Base-by-base conservation (phyloP, 92 coral and sea anemone genomes). In the Bergia sp. region DNA sequence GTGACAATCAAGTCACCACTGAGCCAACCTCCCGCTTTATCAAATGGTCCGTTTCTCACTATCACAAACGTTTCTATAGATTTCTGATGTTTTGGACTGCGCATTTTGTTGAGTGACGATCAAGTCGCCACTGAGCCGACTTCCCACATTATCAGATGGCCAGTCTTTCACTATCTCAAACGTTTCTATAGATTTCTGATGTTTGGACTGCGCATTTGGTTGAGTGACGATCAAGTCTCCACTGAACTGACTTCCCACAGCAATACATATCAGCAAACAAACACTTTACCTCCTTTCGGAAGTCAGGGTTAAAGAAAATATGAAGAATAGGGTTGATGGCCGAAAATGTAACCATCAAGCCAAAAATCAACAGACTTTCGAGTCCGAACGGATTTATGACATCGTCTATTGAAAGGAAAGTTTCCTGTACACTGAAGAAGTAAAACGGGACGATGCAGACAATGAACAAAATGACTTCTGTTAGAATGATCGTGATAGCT, bases 321-420 rank as follows among this genome's bases (percentile, higher is more conserved):
- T 94, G 97, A 55, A 92, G 80, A 1, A 90, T 21, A 4, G 97
- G 97, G 61, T 94, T 94, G 50, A 88, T 87, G 44, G 90, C 76
- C 1, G 97, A 93, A 75, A 91, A 94, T 0, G 90, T 45, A 10
- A 92, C 88, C 90, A 94, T 82, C 55, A 88, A 20, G 21, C 97
- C 93, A 55, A 61, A 82, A 1, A 87, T 45, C 13, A 92, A 1
- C 71, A 76, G 58, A 7, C 87, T 82, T 5, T 79, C 20, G 1
- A 38, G 42, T 0, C 88, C 38, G 15, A 91, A 43, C 0, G 91
- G 90, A 73, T 45, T 61, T 0, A 73, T 45, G 0, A 47, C 36
- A 3, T 2, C 8, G 40, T 20, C 72, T 13, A 76, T 20, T 0
- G 43, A 10, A 0, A 55, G 39, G 36, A 65, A n/a, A 3, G 85